Percentiles rank a stretch among this genome's conserved stretches.
phyloP scores from a whole-genome alignment of 1,140 invertebrate genomes.

The Hyles vespertilio region DNA sequence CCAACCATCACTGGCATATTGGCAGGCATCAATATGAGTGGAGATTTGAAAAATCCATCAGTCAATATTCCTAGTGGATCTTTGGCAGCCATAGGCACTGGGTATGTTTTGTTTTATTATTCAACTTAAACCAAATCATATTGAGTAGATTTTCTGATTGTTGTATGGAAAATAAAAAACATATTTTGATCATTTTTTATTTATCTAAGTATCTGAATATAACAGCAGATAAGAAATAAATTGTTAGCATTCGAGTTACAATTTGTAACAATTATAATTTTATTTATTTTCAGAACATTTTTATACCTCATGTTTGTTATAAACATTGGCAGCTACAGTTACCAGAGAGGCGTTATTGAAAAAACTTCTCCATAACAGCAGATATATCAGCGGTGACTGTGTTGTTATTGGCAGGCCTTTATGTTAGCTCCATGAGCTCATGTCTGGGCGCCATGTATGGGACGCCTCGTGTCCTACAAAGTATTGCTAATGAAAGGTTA shows the following conservation, averaged over 20 bases:
- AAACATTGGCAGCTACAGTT: slow-evolving; percentile 92
- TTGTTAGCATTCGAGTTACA: no score
- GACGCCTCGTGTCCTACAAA: slow-evolving; percentile 94
- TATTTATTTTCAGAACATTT: slow-evolving; percentile 81
- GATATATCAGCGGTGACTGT: slow-evolving; percentile 89
- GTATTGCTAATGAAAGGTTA: slow-evolving; percentile 95
- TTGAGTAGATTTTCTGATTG: no score
- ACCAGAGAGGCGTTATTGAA: slow-evolving; percentile 81
- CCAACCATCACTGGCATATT: slow-evolving; percentile 95
- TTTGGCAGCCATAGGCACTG: slow-evolving; percentile 90
- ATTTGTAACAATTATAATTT: no score
- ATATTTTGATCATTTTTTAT: no score
- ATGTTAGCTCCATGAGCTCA: slow-evolving; percentile 96
- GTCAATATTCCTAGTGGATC: slow-evolving; percentile 96
- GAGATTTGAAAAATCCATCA: slow-evolving; percentile 93
- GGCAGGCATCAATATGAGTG: slow-evolving; percentile 98
- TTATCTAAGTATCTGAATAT: no score
- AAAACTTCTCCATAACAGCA: slow-evolving; percentile 94
- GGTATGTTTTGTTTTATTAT: slow-evolving; percentile 71
- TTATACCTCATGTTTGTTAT: slow-evolving; percentile 93
- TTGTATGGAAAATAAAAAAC: no score
- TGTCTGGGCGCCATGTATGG: slow-evolving; percentile 97
- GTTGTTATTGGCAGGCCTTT: slow-evolving; percentile 91
- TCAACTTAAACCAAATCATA: no score
- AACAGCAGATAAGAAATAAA: no score